phyloP scores from a whole-genome alignment of 2,797 vertebrate species.

The Crocidura indochinensis region DNA sequence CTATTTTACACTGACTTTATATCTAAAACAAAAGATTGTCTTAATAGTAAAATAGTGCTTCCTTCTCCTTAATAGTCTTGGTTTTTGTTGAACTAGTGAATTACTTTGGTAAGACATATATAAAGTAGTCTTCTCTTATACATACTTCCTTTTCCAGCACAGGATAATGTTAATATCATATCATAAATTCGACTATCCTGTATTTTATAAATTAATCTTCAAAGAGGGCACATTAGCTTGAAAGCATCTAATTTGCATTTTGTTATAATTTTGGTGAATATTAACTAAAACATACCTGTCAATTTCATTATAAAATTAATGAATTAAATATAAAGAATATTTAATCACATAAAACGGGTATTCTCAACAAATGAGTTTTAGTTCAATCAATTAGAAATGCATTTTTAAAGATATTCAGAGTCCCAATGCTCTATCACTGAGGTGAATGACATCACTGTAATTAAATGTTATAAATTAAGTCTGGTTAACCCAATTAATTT shows the following conservation, averaged over 20 bases:
- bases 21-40: slow-evolving; percentile 20
- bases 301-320: neutral
- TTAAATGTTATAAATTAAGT: neutral
- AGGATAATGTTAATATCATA: slow-evolving; percentile 36
- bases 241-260: slow-evolving; percentile 45
- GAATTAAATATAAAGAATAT: slow-evolving; percentile 32
- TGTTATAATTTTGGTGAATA: slow-evolving; percentile 38
- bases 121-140: slow-evolving; percentile 29
- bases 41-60: neutral
- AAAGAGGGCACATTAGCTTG: neutral
- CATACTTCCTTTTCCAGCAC: slow-evolving; percentile 30
- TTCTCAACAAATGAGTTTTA: neutral
- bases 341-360: slow-evolving; percentile 24
- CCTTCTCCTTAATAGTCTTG: slow-evolving; percentile 20
- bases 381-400: neutral
- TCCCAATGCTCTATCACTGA: neutral
- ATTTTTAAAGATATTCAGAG: neutral
- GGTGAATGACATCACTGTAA: neutral
- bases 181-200: neutral
- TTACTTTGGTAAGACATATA: slow-evolving; percentile 42
- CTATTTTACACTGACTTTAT: slow-evolving; percentile 48
- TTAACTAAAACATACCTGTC: slow-evolving; percentile 3
- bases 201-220: neutral
- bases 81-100: slow-evolving; percentile 58
- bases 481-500: neutral